Evolutionary conservation across 2,113 vertebrate species (phyloP).

Genomic region (Labeo rohita): DNA sequence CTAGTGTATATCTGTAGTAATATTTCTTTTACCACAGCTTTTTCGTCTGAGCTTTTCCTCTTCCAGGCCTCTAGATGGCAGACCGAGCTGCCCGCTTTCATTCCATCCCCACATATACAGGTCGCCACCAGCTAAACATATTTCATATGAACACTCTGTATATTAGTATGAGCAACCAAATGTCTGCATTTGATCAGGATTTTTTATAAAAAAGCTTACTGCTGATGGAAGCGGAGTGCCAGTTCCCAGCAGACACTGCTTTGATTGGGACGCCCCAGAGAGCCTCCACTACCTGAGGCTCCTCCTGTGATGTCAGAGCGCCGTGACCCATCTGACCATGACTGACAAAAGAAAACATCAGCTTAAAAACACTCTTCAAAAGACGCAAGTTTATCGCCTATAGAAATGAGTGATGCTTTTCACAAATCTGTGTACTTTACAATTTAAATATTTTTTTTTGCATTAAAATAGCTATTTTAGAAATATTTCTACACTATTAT

Average conservation of each 20-base stretch:
- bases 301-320: constrained; percentile 73
- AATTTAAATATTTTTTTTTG: too few species aligned
- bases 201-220: constrained; percentile 72
- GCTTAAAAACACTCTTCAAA: neutral
- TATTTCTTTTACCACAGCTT: constrained; percentile 21
- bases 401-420: neutral
- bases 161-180: neutral
- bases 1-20: too few species aligned
- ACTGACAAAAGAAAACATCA: constrained; percentile 70
- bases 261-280: constrained; percentile 83
- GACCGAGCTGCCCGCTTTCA: constrained; percentile 89
- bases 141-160: neutral
- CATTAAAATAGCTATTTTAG: too few species aligned
- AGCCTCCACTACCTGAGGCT: constrained; percentile 84
- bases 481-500: neutral
- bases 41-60: constrained; percentile 39
- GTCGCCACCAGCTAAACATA: constrained; percentile 81
- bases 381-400: neutral
- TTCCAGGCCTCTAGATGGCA: constrained; percentile 78
- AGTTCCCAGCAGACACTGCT: constrained; percentile 83
- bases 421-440: neutral
- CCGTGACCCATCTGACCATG: constrained; percentile 94
- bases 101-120: constrained; percentile 98
- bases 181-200: neutral
- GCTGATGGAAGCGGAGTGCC: constrained; percentile 87